Evolutionary conservation across 2,113 vertebrate species (phyloP), one percentile per base, ranked within the genome.

Genomic region (Colius striatus): DNA sequence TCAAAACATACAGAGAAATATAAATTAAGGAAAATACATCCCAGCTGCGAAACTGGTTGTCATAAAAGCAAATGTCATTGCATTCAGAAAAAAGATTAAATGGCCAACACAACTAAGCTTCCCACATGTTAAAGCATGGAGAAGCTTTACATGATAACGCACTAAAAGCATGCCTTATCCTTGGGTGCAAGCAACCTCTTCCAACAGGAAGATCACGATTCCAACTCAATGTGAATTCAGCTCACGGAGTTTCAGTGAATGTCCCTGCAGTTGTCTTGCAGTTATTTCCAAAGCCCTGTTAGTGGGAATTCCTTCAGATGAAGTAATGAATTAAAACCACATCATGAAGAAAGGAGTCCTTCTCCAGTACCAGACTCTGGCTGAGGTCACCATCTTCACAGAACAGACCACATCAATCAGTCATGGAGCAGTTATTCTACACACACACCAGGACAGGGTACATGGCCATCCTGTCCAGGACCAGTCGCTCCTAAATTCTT

Each of bases 261-360:
- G 38, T 41, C 38, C 38, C 38, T 41, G 38, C 20, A 87, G n/a
- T 6, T 48, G 18, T 6, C 38, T 41, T 26, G 32, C 7, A 32
- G 5, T 13, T 17, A 8, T 50, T 81, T 73, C 16, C 38, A 74
- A 81, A 78, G 20, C 5, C 17, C 13, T 34, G 2, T 70, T n/a
- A 45, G 20, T 15, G 61, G 58, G 19, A 66, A 58, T 61, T 74
- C 30, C 10, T 47, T 71, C 48, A 85, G 38, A 16, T 16, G 18
- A 78, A 78, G 10, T 25, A 45, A 61, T 23, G 16, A 60, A 26
- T 32, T 89, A 51, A 73, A 91, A 87, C 43, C 32, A 73, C 22
- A 68, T 2, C 5, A 8, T 2, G 0, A 80, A n/a, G 22, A 73
- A 6, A 67, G 13, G 1, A 77, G 5, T 2, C 15, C 11, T 54